Evolutionary conservation across 2,113 vertebrate genomes (phyloP).

Genomic region (Lophochroa leadbeateri): DNA sequence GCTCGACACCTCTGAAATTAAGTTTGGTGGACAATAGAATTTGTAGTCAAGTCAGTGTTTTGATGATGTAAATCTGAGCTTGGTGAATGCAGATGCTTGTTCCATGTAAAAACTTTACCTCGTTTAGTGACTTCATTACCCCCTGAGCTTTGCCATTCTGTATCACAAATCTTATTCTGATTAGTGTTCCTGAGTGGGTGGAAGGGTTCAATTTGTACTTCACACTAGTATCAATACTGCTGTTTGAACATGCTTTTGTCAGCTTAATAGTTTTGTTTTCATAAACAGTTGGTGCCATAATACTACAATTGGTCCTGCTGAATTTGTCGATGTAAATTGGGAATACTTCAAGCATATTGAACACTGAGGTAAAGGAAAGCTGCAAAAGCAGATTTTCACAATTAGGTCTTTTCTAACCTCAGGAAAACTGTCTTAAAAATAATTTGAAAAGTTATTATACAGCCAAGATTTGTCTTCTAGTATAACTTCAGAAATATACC

Average conservation of each 20-base stretch:
- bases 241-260: constrained; percentile 52
- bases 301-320: constrained; percentile 14
- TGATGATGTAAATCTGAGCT: background rate
- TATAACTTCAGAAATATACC: constrained; percentile 48
- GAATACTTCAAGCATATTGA: background rate
- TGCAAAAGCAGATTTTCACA: background rate
- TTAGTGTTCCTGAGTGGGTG: background rate
- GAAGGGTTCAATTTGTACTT: constrained; percentile 47
- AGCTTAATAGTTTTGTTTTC: constrained; percentile 53
- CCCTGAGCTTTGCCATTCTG: background rate
- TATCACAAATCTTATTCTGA: background rate
- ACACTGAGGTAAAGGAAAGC: background rate
- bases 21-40: background rate
- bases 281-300: constrained; percentile 42
- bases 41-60: background rate
- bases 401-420: background rate
- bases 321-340: constrained; percentile 27
- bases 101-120: background rate
- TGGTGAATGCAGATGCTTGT: background rate
- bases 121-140: background rate
- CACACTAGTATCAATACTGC: constrained; percentile 21
- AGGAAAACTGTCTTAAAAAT: constrained; percentile 6
- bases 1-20: background rate
- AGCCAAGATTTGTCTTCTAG: constrained; percentile 35
- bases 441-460: background rate